Percentiles rank a stretch among this genome's conserved stretches.
phyloP scores from a whole-genome alignment of 2,888 invertebrate genomes.

The Cheilosia urbana region DNA sequence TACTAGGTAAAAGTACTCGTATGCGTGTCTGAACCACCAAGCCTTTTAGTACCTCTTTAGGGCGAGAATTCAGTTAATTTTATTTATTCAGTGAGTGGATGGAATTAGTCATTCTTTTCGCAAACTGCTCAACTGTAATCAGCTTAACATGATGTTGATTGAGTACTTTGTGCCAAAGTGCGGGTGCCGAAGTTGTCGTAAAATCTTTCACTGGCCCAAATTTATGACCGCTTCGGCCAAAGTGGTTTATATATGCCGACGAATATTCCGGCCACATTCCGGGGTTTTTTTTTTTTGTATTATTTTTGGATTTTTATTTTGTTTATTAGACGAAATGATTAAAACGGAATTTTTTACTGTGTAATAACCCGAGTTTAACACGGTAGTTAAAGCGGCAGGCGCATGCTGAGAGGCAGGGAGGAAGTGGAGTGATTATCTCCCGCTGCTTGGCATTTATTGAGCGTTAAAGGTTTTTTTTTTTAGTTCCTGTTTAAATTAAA shows the following conservation, averaged over 20 bases:
- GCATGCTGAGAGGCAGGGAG: not conserved
- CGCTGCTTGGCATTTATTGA: constrained; percentile 62
- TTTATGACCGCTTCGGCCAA: constrained; percentile 43
- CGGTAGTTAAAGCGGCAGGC: constrained; percentile 41
- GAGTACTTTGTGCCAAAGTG: constrained; percentile 36
- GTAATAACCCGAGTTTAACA: constrained; percentile 65
- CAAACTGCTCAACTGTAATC: constrained; percentile 55
- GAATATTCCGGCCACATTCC: not conserved
- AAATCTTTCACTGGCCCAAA: constrained; percentile 39
- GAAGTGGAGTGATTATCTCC: constrained; percentile 42
- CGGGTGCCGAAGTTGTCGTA: constrained; percentile 58
- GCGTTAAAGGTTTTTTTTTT: constrained; percentile 27
- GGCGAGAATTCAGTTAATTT: constrained; percentile 53
- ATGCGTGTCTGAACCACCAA: constrained; percentile 29
- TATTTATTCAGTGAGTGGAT: constrained; percentile 52
- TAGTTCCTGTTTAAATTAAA: constrained; percentile 16
- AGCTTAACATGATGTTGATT: constrained; percentile 70
- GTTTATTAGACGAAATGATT: constrained; percentile 61
- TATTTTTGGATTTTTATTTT: constrained; percentile 33
- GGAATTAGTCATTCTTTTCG: constrained; percentile 64
- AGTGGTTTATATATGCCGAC: constrained; percentile 5
- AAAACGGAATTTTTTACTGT: constrained; percentile 60
- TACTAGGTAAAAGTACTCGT: no score
- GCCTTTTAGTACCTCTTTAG: constrained; percentile 52
- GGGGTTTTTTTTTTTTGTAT: not conserved